Base-by-base conservation (phyloP, 2,888 invertebrate genomes). In the Leucoma salicis region DNA sequence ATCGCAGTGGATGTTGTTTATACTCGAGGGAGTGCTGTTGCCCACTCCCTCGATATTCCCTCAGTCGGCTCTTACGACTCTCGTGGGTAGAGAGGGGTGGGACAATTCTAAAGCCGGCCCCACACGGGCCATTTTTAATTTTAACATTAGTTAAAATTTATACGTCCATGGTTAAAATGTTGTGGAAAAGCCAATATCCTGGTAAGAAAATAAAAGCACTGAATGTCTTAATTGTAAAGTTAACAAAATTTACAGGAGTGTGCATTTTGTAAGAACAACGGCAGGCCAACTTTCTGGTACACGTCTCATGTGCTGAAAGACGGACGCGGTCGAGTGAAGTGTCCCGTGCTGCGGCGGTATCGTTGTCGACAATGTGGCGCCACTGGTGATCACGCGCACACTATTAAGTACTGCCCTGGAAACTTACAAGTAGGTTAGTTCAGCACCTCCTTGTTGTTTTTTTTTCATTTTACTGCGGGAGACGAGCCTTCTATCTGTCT, bases 381-480 rank as follows among this genome's bases (percentile, higher is more conserved):
- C 28, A 92, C 91, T 14, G 95, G 95, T 3, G 94, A 95, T 63
- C 73, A 77, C 11, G 95, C 95, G 0, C 96, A 96, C 70, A 96
- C 96, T 1, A 83, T 94, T 49, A 94, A 94, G 61, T 95, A 96
- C 73, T 96, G 96, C 63, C 95, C 93, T 0, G 67, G 74, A 14
- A 68, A 63, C 39, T 43, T 41, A 7, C 58, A 67, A 18, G 49
- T 46, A 37, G 63, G 70, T 66, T 14, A 48, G 46, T 39, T 13
- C 29, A 27, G 27, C n/a, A 28, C 34, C 18, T 31, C n/a, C 5
- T 4, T 21, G 8, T 21, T 21, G 6, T 21, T 21, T 21, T 8
- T 5, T 3, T 8, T 21, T 21, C 6, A 21, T 21, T 3, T n/a
- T n/a, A n/a, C n/a, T n/a, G n/a, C n/a, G n/a, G n/a, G n/a, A n/a